Conservation (phyloP, 1,140 invertebrate species). For the Tigriopus japonicus region DNA sequence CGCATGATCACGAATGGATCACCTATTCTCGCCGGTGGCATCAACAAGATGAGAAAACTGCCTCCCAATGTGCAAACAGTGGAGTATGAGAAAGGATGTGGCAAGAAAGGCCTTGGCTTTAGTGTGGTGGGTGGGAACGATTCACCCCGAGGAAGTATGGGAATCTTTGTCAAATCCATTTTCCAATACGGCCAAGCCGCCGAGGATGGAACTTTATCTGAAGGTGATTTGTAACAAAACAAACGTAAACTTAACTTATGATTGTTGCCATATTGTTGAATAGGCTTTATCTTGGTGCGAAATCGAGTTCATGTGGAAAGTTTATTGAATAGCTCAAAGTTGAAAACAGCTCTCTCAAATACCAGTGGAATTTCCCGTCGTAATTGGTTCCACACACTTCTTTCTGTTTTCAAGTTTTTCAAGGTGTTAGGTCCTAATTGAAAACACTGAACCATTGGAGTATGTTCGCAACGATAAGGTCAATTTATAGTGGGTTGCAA, state of each 20-base stretch:
- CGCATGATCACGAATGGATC: no score
- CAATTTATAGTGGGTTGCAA: no score
- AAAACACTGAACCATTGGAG: no score
- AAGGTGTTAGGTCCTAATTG: no score
- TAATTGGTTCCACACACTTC: no score
- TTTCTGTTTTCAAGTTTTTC: no score
- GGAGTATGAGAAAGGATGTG: slow-evolving; percentile 27
- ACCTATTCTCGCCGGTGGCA: no score
- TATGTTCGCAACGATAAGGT: no score
- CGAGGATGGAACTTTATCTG: slow-evolving; percentile 29
- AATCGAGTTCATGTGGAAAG: background rate
- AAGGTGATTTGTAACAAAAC: slow-evolving; percentile 24
- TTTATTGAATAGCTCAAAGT: background rate
- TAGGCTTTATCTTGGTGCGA: background rate
- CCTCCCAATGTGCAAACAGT: slow-evolving; percentile 32
- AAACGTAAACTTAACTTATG: background rate
- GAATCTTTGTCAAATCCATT: slow-evolving; percentile 40
- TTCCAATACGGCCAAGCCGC: slow-evolving; percentile 33
- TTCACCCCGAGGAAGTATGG: slow-evolving; percentile 31
- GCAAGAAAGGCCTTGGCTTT: slow-evolving; percentile 33
- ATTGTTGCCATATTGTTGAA: background rate
- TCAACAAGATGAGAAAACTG: no score
- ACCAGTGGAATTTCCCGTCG: no score
- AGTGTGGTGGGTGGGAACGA: slow-evolving; percentile 36
- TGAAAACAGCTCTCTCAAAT: no score